A percentile compares a stretch with the other conserved stretches of the same genome.
Conservation (phyloP, 2,113 vertebrate species). For the Oostethus manadensis region DNA sequence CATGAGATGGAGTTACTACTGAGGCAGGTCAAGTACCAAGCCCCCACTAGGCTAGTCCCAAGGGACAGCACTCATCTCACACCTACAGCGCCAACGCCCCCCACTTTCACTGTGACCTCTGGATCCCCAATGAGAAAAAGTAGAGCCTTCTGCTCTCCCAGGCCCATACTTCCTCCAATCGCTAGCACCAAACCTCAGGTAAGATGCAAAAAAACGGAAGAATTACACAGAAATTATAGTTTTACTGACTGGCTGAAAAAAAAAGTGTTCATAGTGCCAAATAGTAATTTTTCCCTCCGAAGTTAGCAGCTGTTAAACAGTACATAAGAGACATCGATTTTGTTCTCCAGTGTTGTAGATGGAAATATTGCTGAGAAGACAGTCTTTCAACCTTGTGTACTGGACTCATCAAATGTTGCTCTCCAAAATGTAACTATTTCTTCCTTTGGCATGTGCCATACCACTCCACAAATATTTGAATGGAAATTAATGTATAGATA, state of each 20-base stretch:
- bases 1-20: slow-evolving; percentile 84
- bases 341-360: not conserved
- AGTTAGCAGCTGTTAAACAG: not conserved
- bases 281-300: not conserved
- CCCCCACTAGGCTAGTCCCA: slow-evolving; percentile 34
- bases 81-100: slow-evolving; percentile 22
- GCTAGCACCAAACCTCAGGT: slow-evolving; percentile 80
- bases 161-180: slow-evolving; percentile 74
- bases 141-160: slow-evolving; percentile 38
- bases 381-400: too few relatives aligned
- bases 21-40: slow-evolving; percentile 72
- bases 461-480: not conserved
- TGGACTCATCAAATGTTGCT: too few relatives aligned
- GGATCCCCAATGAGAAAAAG: slow-evolving; percentile 40
- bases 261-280: not conserved
- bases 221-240: not conserved
- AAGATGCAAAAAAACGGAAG: slow-evolving; percentile 18
- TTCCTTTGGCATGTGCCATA: not conserved
- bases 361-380: not conserved
- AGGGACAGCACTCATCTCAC: slow-evolving; percentile 31
- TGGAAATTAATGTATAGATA: not conserved
- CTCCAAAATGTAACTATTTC: not conserved
- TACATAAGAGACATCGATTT: too few relatives aligned
- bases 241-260: not conserved
- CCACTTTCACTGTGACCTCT: slow-evolving; percentile 10